Evolutionary conservation across 2,888 invertebrate species (phyloP).

Genomic region (Oligia latruncula): DNA sequence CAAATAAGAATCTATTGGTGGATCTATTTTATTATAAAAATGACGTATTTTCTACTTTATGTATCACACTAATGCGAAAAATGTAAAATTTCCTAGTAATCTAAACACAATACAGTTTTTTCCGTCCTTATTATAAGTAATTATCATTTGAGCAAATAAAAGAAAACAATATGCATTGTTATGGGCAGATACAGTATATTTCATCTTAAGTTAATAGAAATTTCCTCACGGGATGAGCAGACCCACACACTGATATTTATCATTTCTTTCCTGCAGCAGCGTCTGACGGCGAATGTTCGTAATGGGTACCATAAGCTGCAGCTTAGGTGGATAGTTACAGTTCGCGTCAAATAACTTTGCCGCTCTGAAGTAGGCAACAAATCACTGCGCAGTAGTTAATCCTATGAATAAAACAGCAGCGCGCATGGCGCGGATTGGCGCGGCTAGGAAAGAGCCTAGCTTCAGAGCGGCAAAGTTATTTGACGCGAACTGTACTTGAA

Average conservation of each 20-base stretch:
- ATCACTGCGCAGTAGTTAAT: no score
- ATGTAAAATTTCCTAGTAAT: background rate
- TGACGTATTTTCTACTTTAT: conserved; percentile 4
- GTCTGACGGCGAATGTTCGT: background rate
- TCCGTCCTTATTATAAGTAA: background rate
- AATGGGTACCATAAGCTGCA: background rate
- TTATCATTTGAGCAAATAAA: conserved; percentile 41
- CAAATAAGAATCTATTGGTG: background rate
- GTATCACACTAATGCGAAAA: background rate
- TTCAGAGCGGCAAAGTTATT: no score
- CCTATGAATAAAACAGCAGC: no score
- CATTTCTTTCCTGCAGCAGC: background rate
- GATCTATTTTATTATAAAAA: background rate
- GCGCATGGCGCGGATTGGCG: no score
- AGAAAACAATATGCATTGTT: conserved; percentile 11
- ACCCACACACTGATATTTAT: background rate
- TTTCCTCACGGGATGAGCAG: background rate
- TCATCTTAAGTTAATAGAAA: background rate
- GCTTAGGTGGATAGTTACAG: background rate
- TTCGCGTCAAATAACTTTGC: no score
- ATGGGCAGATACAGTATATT: background rate
- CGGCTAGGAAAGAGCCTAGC: no score
- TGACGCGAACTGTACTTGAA: background rate
- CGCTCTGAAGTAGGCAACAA: no score
- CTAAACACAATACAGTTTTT: conserved; percentile 7